Base-by-base conservation (phyloP, 2,888 invertebrate species). In the Aelia acuminata region DNA sequence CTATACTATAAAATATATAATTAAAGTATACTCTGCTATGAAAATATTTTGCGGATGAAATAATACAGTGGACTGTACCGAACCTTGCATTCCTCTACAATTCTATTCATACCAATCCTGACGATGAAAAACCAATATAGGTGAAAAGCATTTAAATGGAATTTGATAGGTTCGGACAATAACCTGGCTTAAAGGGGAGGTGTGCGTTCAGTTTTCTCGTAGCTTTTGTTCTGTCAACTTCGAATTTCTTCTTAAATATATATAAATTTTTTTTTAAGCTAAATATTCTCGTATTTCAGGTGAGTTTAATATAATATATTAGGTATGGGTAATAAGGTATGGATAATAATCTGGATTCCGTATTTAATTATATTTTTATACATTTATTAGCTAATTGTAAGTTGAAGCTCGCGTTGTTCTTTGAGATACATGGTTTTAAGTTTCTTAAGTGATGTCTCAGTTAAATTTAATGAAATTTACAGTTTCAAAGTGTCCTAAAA, bases 71-170 rank as follows among this genome's bases (percentile, higher is more conserved):
- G 15, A 31, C 26, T 4, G 26, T 3, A 1, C 26, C 13, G 57
- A 26, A 26, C 57, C 2, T 1, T 10, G 13, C 57, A 57, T 57
- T 8, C 57, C 57, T 26, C 43, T 57, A 3, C 57, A 31, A 57
- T 57, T 20, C 57, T n/a, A 10, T 13, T 3, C 57, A 57, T 26
- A 13, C 57, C 57, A 26, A 57, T 57, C 13, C 26, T 0, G 13
- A 15, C 11, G 8, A 11, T 15, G 57, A 57, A 57, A 57, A 26
- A 26, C 57, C 57, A 57, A 57, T 57, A 57, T 15, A 57, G 13
- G 57, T 57, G 57, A 57, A 57, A 57, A 57, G 15, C 57, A 57
- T 57, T 57, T 57, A 57, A 26, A 57, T 57, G 57, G 57, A 57
- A 57, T 57, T 31, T 26, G 26, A 57, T 57, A 57, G 13, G 26